These are phyloP conservation scores for Dolichomitus sp. DNA, from an alignment of 2,888 invertebrate genomes.

Conservation along the genomic window DNA sequence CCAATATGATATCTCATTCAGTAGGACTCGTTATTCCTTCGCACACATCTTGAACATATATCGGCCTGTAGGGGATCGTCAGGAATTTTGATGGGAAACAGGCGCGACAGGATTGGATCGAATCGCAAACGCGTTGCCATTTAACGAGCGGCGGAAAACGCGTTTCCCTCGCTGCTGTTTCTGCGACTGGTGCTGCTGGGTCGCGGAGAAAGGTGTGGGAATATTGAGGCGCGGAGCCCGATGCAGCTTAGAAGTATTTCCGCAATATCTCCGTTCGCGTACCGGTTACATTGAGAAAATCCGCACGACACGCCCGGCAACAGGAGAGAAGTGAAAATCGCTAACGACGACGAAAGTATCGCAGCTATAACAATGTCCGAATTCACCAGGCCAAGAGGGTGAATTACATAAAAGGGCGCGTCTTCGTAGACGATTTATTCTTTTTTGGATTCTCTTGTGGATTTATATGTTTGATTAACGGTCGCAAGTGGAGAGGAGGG, in stretches of 20 bases:
- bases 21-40: not conserved
- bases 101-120: not conserved
- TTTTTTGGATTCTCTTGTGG: slow-evolving; percentile 25
- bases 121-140: slow-evolving; percentile 39
- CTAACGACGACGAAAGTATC: not conserved
- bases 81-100: slow-evolving; percentile 3
- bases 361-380: slow-evolving; percentile 47
- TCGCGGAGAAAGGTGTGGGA: slow-evolving; percentile 63
- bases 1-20: not conserved
- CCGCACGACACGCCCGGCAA: slow-evolving; percentile 31
- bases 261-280: slow-evolving; percentile 60
- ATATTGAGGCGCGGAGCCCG: slow-evolving; percentile 46
- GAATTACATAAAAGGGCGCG: slow-evolving; percentile 25
- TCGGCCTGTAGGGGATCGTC: not conserved
- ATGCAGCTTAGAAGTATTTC: slow-evolving; percentile 58
- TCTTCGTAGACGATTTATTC: not conserved
- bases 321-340: slow-evolving; percentile 23
- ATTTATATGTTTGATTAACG: slow-evolving; percentile 7
- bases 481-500: not conserved
- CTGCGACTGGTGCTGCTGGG: slow-evolving; percentile 3
- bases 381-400: slow-evolving; percentile 30
- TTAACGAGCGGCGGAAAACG: slow-evolving; percentile 51
- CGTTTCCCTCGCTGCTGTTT: slow-evolving; percentile 30
- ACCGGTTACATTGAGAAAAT: slow-evolving; percentile 57
- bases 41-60: not conserved